Evolutionary conservation across 2,113 vertebrate species (phyloP), one percentile per base, ranked within the genome.

Genomic region (Grantiella picta): DNA sequence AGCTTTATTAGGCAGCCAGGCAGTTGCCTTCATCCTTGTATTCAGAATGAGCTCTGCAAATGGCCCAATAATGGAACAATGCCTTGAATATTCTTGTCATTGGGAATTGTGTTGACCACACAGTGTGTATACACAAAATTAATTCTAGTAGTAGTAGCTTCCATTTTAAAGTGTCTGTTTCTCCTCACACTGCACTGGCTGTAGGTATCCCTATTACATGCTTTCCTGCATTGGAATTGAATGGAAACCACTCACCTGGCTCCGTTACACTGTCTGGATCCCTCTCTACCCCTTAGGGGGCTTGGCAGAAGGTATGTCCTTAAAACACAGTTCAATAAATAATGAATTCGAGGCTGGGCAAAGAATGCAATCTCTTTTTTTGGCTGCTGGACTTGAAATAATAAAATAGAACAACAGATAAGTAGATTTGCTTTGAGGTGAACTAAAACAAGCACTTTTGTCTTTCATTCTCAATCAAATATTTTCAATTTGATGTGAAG

Each of bases 121-220:
- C 25, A 31, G 45, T 49, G 36, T 7, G 31, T 15, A 36, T 4
- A 27, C 44, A 49, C n/a, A 42, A 44, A 59, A 47, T 9, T 57
- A 45, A 54, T 45, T 83, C 42, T 36, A 28, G 35, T 5, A 69
- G 35, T 5, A 69, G 45, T 33, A 65, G 53, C 53, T 93, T 85
- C 28, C 23, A 53, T 52, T 63, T 83, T 49, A 40, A 92, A 18
- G 22, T 12, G 18, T 56, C 44, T 86, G 28, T 84, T 53, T 89
- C 81, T 76, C 72, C n/a, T 49, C 86, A 27, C 16, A 2, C 65
- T 83, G 72, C 33, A 18, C 28, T 83, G 75, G 35, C 57, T 76
- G 52, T 60, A 99, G 99, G 98, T 99, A 99, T 96, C 99, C 99
- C 3, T 99, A 99, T 97, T 99, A 99, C 97, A 99, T 99, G 99